These are phyloP conservation scores for Cydia splendana DNA, from an alignment of 1,140 invertebrate genomes.

Conservation along the genomic window DNA sequence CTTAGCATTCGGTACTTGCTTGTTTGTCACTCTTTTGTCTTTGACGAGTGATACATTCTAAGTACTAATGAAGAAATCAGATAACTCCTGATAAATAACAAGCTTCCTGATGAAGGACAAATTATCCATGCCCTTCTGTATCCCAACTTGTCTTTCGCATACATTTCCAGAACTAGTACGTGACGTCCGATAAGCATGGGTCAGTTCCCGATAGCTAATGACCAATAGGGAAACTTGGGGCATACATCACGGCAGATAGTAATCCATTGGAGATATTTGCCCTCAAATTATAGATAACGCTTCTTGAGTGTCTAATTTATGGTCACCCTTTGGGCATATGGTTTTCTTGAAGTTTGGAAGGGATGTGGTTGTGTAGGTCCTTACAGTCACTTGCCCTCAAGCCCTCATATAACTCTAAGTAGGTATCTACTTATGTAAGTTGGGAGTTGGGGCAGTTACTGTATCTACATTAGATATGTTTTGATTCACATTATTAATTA, in stretches of 20 bases:
- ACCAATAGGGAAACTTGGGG: conserved; percentile 22
- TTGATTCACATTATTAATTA: too few relatives aligned
- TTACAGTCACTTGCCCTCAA: too few relatives aligned
- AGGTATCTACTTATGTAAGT: too few relatives aligned
- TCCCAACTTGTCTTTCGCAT: background rate
- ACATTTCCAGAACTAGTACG: conserved; percentile 12
- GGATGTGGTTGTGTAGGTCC: too few relatives aligned
- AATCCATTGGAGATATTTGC: conserved; percentile 32
- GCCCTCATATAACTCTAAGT: too few relatives aligned
- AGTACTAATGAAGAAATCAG: background rate
- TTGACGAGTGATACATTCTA: too few relatives aligned
- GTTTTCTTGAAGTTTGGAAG: background rate
- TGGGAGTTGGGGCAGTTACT: too few relatives aligned
- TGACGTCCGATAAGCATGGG: conserved; percentile 1
- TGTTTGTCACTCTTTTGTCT: too few relatives aligned
- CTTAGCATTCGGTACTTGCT: too few relatives aligned
- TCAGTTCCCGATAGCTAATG: conserved; percentile 6
- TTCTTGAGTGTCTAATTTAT: conserved; percentile 32
- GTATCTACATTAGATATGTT: too few relatives aligned
- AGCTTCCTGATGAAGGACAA: background rate
- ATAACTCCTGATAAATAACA: background rate
- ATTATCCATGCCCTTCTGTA: background rate
- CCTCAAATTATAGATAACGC: conserved; percentile 30
- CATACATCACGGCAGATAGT: conserved; percentile 29
- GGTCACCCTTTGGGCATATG: background rate